Evolutionary conservation across 2,888 invertebrate species (phyloP), one percentile per base, ranked within the genome.

Genomic region (Lasioglossum zephyrum): DNA sequence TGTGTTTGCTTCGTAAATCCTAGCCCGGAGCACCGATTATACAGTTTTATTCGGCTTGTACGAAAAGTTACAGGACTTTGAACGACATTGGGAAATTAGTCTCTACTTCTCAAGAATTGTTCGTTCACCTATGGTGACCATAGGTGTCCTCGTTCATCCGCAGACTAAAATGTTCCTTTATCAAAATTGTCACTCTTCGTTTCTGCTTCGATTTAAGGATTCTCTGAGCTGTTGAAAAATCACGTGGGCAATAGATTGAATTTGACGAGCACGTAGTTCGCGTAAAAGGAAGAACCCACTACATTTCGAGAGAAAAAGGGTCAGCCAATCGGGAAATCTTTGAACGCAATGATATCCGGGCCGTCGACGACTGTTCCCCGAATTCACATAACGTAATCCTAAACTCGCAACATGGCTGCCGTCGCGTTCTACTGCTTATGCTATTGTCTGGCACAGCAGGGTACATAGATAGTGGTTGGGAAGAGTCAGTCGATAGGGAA

Each of bases 331-430:
- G 63, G 31, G 26, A 6, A 31, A 13, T 63, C 63, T 63, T 63
- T 6, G 63, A 16, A 31, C 16, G 63, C 31, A 31, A 63, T 31
- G 66, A 66, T 66, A 66, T 66, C 66, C 66, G 66, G 6, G 8
- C 36, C 36, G 66, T 66, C 66, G 66, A 66, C 66, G 66, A 36
- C 36, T 36, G 9, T 66, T 18, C 66, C 22, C 18, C 66, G 36
- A 66, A 66, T 66, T 66, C 66, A 8, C 31, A 66, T 66, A 66
- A 66, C 31, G 36, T 66, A 66, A 66, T 36, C 66, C 36, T 66
- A 31, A 31, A 66, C 36, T 66, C 16, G 66, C 66, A 66, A 36
- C 66, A 66, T 66, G 66, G 66, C 36, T 66, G 66, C 36, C 66
- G 66, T 36, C 66, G 66, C 36, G 31, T 36, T 66, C 66, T 66